Evolutionary conservation across 2,797 vertebrate genomes (phyloP).

Genomic region (Manis pentadactyla): DNA sequence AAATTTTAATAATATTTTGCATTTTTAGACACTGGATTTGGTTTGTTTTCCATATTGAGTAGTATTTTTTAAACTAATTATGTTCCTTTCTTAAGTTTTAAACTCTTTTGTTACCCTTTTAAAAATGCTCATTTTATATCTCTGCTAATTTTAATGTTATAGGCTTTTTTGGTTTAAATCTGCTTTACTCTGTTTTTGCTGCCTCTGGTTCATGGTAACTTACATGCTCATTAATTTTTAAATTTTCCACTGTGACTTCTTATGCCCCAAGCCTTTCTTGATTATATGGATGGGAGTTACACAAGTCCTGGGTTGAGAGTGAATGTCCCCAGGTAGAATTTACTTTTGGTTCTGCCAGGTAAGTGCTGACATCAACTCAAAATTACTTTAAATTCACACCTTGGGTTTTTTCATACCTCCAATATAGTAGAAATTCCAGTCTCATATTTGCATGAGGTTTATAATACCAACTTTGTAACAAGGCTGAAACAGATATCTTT

Average conservation of each 20-base stretch:
- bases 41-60: not conserved
- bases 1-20: not conserved
- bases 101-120: not conserved
- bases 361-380: not conserved
- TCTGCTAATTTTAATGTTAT: not conserved
- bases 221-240: not conserved
- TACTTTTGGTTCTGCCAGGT: not conserved
- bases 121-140: not conserved
- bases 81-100: not conserved
- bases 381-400: not conserved
- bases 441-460: not conserved
- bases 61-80: not conserved
- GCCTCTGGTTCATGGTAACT: not conserved
- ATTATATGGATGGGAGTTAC: not conserved
- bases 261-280: not conserved
- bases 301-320: not conserved
- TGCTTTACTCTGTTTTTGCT: not conserved
- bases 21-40: not conserved
- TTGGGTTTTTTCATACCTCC: not conserved
- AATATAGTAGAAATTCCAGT: not conserved
- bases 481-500: not conserved
- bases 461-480: not conserved
- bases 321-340: not conserved
- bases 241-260: not conserved
- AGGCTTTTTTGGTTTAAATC: not conserved